Evolutionary conservation across 2,888 invertebrate species (phyloP).

Genomic region (Clivina fossor): DNA sequence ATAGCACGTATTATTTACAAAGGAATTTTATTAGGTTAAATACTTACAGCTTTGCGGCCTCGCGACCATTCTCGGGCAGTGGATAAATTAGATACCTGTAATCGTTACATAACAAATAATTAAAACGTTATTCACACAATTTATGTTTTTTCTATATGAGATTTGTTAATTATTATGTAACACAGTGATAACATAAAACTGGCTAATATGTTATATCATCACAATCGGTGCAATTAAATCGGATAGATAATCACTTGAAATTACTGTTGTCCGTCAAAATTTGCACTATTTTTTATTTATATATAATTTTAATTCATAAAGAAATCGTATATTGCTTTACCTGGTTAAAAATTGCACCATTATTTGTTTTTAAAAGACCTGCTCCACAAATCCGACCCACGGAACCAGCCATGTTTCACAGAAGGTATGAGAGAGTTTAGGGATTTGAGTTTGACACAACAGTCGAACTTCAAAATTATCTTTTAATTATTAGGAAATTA

Average conservation of each 20-base stretch:
- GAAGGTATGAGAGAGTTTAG: constrained; percentile 37
- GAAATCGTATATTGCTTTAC: constrained; percentile 52
- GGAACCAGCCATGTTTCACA: constrained; percentile 82
- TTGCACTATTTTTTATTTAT: constrained; percentile 15
- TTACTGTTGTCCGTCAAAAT: constrained; percentile 20
- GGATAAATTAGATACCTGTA: constrained; percentile 76
- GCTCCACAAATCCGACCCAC: constrained; percentile 85
- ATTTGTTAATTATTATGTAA: not conserved
- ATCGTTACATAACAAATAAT: constrained; percentile 35
- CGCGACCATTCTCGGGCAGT: constrained; percentile 76
- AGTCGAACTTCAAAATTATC: no score
- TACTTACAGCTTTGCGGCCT: constrained; percentile 76
- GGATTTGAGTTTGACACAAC: no score
- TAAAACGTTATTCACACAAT: not conserved
- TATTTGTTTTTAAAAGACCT: constrained; percentile 76
- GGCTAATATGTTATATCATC: constrained; percentile 34
- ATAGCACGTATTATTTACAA: constrained; percentile 35
- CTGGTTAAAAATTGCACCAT: constrained; percentile 69
- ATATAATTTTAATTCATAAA: constrained; percentile 13
- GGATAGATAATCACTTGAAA: constrained; percentile 2
- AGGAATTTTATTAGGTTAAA: constrained; percentile 18
- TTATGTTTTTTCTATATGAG: not conserved
- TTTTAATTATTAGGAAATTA: no score
- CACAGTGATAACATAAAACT: not conserved
- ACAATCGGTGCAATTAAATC: not conserved